phyloP scores from a whole-genome alignment of 2,113 vertebrate species.

The Caracal caracal region DNA sequence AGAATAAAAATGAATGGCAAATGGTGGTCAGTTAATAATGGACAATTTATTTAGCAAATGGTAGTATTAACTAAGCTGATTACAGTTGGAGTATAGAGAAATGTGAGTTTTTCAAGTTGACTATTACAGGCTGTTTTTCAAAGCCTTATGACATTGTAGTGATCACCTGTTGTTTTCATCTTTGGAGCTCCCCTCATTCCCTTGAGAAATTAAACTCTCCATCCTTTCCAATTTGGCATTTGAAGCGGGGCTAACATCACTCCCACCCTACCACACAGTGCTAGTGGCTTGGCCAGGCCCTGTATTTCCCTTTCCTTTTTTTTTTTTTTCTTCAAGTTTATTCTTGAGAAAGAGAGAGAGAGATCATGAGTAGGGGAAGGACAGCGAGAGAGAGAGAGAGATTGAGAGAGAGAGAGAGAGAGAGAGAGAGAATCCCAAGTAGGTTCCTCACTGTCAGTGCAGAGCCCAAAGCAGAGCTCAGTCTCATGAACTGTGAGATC shows the following conservation, averaged over 20 bases:
- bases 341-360: no score
- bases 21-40: not conserved
- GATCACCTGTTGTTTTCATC: no score
- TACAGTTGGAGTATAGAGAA: not conserved
- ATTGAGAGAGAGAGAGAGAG: no score
- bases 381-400: no score
- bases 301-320: not conserved
- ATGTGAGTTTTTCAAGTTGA: not conserved
- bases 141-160: not conserved
- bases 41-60: not conserved
- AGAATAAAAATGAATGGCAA: not conserved
- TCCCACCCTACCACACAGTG: rapidly evolving
- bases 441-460: no score
- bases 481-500: no score
- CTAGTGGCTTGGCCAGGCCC: rapidly evolving
- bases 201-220: not conserved
- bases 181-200: no score
- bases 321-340: no score
- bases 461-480: no score
- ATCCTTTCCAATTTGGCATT: not conserved
- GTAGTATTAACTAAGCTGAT: not conserved
- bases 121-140: not conserved
- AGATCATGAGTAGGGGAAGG: no score
- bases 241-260: not conserved
- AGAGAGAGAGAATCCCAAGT: no score